Evolutionary conservation across 2,888 invertebrate species (phyloP), one percentile per base, ranked within the genome.

Genomic region (Tipula helvola): DNA sequence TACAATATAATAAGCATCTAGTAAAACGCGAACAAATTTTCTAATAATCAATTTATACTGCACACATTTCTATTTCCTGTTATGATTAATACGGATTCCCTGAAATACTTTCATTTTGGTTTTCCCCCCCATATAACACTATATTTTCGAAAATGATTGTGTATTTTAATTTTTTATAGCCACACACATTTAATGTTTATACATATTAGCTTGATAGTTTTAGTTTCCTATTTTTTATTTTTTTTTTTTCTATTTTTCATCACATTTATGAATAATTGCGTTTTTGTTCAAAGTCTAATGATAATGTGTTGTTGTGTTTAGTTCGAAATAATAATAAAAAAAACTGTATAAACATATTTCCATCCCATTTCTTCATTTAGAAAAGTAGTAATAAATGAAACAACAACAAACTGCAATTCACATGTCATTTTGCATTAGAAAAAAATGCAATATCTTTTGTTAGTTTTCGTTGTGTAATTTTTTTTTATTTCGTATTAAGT

Each of bases 11-110:
- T 71, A 71, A 71, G 3, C 10, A 2, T 10, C 71, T 28, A 28
- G 13, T 10, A 3, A 52, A n/a, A 13, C n/a, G 4, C 7, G 10
- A 71, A 71, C 7, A 28, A 71, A 28, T 71, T 71, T 28, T 71
- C 28, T 71, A 71, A 18, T 57, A 57, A 18, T 57, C 8, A 52
- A 18, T 28, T 28, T 28, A 71, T 28, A 71, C 28, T 10, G 4
- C 71, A 71, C 28, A 71, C 28, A 28, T 71, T 71, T 28, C 28
- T 28, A 71, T 71, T 71, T 71, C 71, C 71, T 71, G 71, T 71
- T 71, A 71, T 71, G 71, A 71, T 71, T 71, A 71, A 71, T 71
- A 71, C 71, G 71, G 71, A 71, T 71, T 71, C 71, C 71, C 71
- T 71, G 71, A 71, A 71, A 28, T 71, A 71, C 71, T 71, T 71